Evolutionary conservation across 2,888 invertebrate genomes (phyloP).

Genomic region (Melikaiella ostensackeni): DNA sequence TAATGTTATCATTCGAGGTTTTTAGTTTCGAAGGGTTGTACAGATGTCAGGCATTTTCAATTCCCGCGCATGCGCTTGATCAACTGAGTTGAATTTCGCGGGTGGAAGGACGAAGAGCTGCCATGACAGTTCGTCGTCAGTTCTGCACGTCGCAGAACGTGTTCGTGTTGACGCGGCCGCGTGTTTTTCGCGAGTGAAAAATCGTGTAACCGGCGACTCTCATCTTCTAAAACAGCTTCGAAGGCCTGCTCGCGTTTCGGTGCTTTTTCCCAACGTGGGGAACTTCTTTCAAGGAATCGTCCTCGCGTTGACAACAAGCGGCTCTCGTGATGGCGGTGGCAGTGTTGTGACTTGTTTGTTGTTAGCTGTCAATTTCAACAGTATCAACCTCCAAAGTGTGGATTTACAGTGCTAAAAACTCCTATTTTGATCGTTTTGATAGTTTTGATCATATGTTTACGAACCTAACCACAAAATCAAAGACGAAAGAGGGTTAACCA

Average conservation of each 20-base stretch:
- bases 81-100: slow-evolving; percentile 1
- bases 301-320: not conserved
- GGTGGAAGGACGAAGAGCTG: slow-evolving; percentile 39
- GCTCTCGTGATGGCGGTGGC: not conserved
- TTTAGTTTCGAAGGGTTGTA: not conserved
- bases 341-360: slow-evolving; percentile 22
- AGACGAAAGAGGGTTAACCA: not conserved
- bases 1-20: not conserved
- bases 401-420: not conserved
- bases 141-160: not conserved
- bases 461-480: slow-evolving; percentile 21
- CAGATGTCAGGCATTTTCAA: not conserved
- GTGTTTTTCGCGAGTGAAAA: slow-evolving; percentile 16
- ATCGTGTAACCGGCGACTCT: not conserved
- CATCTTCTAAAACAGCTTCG: not conserved
- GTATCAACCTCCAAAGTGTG: not conserved
- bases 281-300: not conserved
- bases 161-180: not conserved
- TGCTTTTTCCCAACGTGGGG: not conserved
- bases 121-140: slow-evolving; percentile 52
- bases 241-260: not conserved
- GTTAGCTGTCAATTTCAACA: slow-evolving; percentile 30
- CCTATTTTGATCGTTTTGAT: too few species aligned
- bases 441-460: not conserved
- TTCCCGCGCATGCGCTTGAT: slow-evolving; percentile 15